These are phyloP conservation scores for Collichthys lucidus DNA, from an alignment of 2,113 vertebrate species.

Conservation along the genomic window DNA sequence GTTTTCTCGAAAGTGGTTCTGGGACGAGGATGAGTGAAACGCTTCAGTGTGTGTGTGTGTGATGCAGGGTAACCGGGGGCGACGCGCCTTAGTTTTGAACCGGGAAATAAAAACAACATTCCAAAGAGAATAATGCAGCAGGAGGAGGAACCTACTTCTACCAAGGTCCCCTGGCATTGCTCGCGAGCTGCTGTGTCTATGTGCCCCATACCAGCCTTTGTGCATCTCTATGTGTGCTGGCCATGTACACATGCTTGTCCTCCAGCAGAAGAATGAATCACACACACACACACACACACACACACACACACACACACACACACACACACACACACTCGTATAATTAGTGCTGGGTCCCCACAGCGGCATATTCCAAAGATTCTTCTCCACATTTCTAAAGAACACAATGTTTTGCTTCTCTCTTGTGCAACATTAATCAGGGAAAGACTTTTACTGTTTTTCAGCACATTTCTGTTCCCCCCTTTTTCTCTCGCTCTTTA, in stretches of 20 bases:
- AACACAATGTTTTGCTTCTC: conserved; percentile 66
- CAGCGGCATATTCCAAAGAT: conserved; percentile 66
- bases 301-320: too few species aligned
- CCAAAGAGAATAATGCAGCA: conserved; percentile 83
- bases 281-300: conserved; percentile 46
- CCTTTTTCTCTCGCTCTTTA: conserved; percentile 16
- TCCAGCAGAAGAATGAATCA: conserved; percentile 67
- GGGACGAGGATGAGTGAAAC: conserved; percentile 59
- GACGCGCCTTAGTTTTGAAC: conserved; percentile 58
- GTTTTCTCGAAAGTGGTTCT: conserved; percentile 73
- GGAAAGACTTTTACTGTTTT: conserved; percentile 60
- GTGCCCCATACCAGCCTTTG: conserved; percentile 51
- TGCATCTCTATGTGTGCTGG: conserved; percentile 58
- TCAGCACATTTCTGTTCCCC: conserved; percentile 39
- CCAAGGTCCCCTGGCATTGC: conserved; percentile 69
- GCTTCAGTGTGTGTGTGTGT: background rate
- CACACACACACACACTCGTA: conserved; percentile 39
- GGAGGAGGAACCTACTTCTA: conserved; percentile 74
- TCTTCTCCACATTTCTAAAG: conserved; percentile 62
- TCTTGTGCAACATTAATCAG: conserved; percentile 61
- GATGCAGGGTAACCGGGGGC: conserved; percentile 55
- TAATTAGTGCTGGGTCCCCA: conserved; percentile 69
- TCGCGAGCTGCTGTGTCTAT: conserved; percentile 23
- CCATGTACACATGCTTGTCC: conserved; percentile 73
- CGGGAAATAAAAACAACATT: conserved; percentile 80